These are phyloP conservation scores for Archegozetes longisetosus DNA, from an alignment of 1,140 invertebrate genomes.

Conservation along the genomic window DNA sequence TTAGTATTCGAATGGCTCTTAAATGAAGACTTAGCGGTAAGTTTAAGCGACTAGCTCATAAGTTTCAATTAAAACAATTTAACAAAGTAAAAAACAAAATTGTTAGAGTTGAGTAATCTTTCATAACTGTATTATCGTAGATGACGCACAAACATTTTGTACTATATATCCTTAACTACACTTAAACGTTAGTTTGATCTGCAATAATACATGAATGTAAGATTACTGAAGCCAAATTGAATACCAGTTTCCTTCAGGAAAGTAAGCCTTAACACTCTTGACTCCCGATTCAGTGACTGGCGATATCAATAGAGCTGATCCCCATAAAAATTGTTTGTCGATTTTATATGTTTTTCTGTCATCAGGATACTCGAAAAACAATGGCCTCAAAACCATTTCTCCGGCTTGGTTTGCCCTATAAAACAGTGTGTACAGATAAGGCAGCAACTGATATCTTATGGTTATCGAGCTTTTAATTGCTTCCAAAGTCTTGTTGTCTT, in stretches of 20 bases:
- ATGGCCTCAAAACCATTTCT: constrained; percentile 39
- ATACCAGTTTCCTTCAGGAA: constrained; percentile 57
- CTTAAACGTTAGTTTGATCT: no score
- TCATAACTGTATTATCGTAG: constrained; percentile 21
- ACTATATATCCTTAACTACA: no score
- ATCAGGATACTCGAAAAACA: constrained; percentile 60
- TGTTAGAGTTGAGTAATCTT: not conserved
- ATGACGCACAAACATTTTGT: no score
- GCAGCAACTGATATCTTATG: constrained; percentile 54
- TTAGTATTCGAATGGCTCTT: no score
- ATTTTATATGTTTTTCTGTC: constrained; percentile 50
- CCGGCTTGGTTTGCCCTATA: constrained; percentile 26
- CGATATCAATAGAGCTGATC: constrained; percentile 28
- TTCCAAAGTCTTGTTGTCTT: constrained; percentile 37
- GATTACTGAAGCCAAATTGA: no score
- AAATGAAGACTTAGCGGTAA: no score
- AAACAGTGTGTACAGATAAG: constrained; percentile 46
- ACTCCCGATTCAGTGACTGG: constrained; percentile 24
- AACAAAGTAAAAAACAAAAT: no score
- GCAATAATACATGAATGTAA: no score
- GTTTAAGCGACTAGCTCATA: no score
- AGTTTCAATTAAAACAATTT: no score
- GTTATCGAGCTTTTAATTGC: constrained; percentile 44
- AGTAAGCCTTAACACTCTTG: constrained; percentile 41
- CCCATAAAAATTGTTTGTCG: constrained; percentile 45